Evolutionary conservation across 92 coral and sea anemone species (phyloP), one percentile per base, ranked within the genome.

Genomic region (Epizoanthus fatuus): DNA sequence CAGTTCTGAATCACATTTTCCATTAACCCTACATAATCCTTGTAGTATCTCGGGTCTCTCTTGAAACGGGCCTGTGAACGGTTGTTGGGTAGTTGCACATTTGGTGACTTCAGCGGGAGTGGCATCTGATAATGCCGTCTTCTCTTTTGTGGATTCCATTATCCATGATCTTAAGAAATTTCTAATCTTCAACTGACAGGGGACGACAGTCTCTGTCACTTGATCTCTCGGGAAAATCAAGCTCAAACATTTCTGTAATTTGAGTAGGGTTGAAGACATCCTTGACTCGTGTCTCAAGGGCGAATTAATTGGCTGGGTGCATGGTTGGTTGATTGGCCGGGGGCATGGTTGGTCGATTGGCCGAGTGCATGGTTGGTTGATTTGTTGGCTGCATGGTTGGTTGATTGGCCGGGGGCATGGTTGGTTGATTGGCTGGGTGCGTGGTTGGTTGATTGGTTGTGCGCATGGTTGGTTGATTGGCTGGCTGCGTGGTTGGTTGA

Each of bases 51-150:
- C 17, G 53, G 39, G 10, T 81, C 76, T 39, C 54, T 64, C 63
- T 81, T 55, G 49, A 88, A 81, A 4, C 83, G 62, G 3, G 92
- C 88, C 49, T 84, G 86, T 13, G 76, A 44, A 38, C 62, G 22
- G 72, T 88, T 89, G 56, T 85, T 80, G 10, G 92, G 93, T 7
- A 85, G 81, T 32, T 3, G 6, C 0, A 72, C 72, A 22, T 89
- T 76, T 17, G 79, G 22, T 14, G 10, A 38, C 55, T 49, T 53
- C 5, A 89, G 47, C 11, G 87, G 86, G 5, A 84, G 80, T 5
- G 86, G 89, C 86, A 84, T 84, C 47, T 89, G 82, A 32, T 89
- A 89, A 53, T 89, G 89, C 44, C 86, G 32, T 89, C 86, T 53
- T 70, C 62, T 40, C 76, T 54, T 19, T 89, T 16, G 58, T 70